Conservation (phyloP, 2,888 invertebrate genomes). For the Leucoma salicis region DNA sequence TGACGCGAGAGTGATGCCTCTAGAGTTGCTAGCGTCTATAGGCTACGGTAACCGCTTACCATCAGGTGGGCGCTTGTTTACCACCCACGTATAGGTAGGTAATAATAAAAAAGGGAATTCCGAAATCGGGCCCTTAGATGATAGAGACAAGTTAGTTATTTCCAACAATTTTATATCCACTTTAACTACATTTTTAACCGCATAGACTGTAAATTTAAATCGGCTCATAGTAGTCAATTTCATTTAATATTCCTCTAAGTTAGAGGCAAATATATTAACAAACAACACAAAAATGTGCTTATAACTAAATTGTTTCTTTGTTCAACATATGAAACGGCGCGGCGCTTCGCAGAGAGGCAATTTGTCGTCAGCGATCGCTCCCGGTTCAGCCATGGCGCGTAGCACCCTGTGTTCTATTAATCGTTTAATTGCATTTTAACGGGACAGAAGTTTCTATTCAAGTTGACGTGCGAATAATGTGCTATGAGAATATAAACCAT, state of each 20-base stretch:
- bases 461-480: neutral
- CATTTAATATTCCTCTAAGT: conserved; percentile 29
- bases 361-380: conserved; percentile 43
- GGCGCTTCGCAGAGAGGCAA: conserved; percentile 40
- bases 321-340: conserved; percentile 39
- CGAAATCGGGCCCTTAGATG: too few relatives aligned
- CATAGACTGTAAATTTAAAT: neutral
- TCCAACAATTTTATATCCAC: too few relatives aligned
- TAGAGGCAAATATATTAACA: conserved; percentile 21
- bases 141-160: too few relatives aligned
- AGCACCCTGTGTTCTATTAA: conserved; percentile 32
- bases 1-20: too few relatives aligned
- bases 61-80: too few relatives aligned
- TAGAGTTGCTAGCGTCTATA: too few relatives aligned
- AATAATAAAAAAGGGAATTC: too few relatives aligned
- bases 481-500: too few relatives aligned
- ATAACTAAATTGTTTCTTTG: conserved; percentile 41
- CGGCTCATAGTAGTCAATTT: conserved; percentile 15
- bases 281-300: conserved; percentile 27
- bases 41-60: too few relatives aligned
- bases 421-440: conserved; percentile 32
- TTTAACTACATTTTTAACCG: too few relatives aligned
- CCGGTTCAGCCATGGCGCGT: conserved; percentile 18
- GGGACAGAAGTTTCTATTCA: conserved; percentile 10
- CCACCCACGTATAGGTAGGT: too few relatives aligned